A percentile compares a stretch with the other conserved stretches of the same genome.
These are phyloP conservation scores for Steatornis caripensis DNA, from an alignment of 2,113 vertebrate species.

Conservation along the genomic window DNA sequence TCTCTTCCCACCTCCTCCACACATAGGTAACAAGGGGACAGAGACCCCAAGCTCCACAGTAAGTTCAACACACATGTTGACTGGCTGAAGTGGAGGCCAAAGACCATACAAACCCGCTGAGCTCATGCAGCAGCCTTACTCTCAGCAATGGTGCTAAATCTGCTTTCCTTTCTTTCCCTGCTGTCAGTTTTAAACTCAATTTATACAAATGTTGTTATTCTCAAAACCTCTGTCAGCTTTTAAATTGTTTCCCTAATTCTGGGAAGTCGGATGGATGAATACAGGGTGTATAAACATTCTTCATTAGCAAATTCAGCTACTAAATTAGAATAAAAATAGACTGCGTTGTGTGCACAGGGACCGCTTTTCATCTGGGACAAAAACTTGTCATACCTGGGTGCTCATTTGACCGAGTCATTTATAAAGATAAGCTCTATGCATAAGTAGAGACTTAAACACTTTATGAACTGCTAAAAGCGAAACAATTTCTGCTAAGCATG, in stretches of 20 bases:
- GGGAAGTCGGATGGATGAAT: not conserved
- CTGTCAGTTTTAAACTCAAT: not conserved
- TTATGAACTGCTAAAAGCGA: not conserved
- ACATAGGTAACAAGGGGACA: not conserved
- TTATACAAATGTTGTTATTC: fast-evolving
- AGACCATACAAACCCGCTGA: not conserved
- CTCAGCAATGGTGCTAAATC: not conserved
- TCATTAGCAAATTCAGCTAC: not conserved
- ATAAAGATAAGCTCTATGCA: not conserved
- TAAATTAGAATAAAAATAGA: not conserved
- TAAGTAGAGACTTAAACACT: not conserved
- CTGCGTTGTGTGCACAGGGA: not conserved
- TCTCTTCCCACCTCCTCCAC: not conserved
- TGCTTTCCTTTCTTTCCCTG: not conserved
- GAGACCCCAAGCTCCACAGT: not conserved
- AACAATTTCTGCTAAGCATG: not conserved
- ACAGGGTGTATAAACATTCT: not conserved
- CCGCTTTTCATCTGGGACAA: not conserved
- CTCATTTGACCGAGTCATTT: not conserved
- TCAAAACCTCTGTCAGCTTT: not conserved
- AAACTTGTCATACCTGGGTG: not conserved
- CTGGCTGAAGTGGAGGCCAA: not conserved
- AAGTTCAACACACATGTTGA: fast-evolving
- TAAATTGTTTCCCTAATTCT: not conserved
- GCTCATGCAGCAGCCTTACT: not conserved